A percentile compares a stretch with the other conserved stretches of the same genome.
Conservation (phyloP, 2,888 invertebrate genomes). For the Sminthurinus aureus region DNA sequence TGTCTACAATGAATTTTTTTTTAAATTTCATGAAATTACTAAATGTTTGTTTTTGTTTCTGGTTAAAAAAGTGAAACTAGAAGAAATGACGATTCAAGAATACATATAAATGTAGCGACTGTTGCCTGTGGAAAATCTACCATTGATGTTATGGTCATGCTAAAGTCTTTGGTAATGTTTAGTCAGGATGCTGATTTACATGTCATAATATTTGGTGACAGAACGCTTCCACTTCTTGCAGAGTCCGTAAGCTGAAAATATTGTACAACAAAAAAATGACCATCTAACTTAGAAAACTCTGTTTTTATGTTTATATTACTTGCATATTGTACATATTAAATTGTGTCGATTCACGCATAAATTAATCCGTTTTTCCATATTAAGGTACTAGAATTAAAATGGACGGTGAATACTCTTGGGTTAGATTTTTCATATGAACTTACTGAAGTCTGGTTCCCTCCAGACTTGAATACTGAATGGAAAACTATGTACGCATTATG, state of each 20-base stretch:
- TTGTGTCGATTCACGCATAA: neutral
- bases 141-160: slow-evolving; percentile 35
- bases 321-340: neutral
- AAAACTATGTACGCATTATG: slow-evolving; percentile 90
- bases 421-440: slow-evolving; percentile 36
- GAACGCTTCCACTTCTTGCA: slow-evolving; percentile 28
- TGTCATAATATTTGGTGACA: slow-evolving; percentile 32
- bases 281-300: neutral
- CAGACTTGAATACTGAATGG: slow-evolving; percentile 68
- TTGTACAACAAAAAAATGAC: too few species aligned
- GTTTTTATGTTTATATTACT: neutral
- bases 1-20: too few species aligned
- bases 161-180: slow-evolving; percentile 36
- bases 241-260: slow-evolving; percentile 12
- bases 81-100: neutral
- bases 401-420: slow-evolving; percentile 27
- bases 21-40: too few species aligned
- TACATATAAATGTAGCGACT: slow-evolving; percentile 22
- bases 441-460: slow-evolving; percentile 20
- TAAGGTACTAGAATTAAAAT: slow-evolving; percentile 35
- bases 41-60: too few species aligned
- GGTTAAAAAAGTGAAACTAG: neutral
- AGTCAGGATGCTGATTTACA: slow-evolving; percentile 32
- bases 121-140: slow-evolving; percentile 33
- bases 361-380: neutral